Base-by-base conservation (phyloP, 1,140 invertebrate species). In the Zophobas morio region DNA sequence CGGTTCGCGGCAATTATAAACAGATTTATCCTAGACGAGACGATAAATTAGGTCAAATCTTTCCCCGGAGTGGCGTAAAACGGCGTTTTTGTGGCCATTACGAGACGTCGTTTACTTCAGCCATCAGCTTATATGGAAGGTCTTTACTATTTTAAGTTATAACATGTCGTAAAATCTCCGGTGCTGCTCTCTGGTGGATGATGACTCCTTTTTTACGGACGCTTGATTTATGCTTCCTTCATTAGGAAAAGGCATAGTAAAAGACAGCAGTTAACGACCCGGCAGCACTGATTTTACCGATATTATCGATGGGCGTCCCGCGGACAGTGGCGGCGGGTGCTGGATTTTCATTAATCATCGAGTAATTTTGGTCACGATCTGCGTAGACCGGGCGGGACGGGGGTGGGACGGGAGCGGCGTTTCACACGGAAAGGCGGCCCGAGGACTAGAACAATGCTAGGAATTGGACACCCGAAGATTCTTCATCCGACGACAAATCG, bases 101-200 rank as follows among this genome's bases (percentile, higher is more conserved):
- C 36, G 47, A 72, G 36, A 72, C 36, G 70, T 54, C 70, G 51
- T 72, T 72, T 72, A 51, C 51, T 72, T 39, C 71, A 37, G 53
- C 49, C 39, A 73, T 73, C 71, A 54, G 32, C 71, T 73, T 73
- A 73, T 73, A 73, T 73, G 71, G 71, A 3, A 73, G 54, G 36
- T 54, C 71, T 73, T 53, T 73, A 73, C 71, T 53, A 73, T 54
- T 73, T 73, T 54, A 73, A 73, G 71, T 73, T 73, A 73, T 42
- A 73, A 73, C 51, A 53, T 54, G 49, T 73, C 49, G 71, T 73
- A 73, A 73, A 73, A 73, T 73, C 49, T 56, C 71, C 49, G 56
- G 71, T 73, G 54, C 39, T 56, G 39, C 71, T 66, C 60, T 66
- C 60, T 66, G 39, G 54, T 73, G 71, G 71, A 73, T 72, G 70